Evolutionary conservation across 1,140 invertebrate species (phyloP), one percentile per base, ranked within the genome.

Genomic region (Trachymyrmex septentrionalis): DNA sequence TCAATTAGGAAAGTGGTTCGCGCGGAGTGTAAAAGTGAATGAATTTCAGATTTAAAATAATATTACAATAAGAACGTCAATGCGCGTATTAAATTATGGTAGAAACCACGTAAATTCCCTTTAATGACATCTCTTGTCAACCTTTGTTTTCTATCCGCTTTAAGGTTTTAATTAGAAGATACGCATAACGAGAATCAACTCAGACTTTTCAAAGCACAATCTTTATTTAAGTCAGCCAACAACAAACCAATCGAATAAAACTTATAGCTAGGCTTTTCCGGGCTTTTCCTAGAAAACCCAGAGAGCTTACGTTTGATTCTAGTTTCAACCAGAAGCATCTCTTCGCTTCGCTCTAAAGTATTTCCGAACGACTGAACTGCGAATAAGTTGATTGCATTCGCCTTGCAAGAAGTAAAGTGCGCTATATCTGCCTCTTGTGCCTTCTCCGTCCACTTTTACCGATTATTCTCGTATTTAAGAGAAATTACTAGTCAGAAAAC

Each of bases 321-420:
- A 87, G 82, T 89, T 78, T 88, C 66, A 87, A 86, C 61, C 63
- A 77, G 69, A 27, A 69, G 72, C 44, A 63, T 71, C 61, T 82
- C 21, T 67, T 84, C 59, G 85, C 48, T 67, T 76, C 50, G 48
- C 82, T 72, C 82, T 85, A 66, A 76, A 81, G 73, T 88, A 89
- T 89, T 91, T 89, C 81, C 86, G 67, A 80, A 85, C 84, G 72
- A 91, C 76, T 76, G 88, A 73, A 85, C 81, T 66, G 73, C 84
- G 50, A 89, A 85, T 88, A 90, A 90, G 88, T 85, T 86, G 86
- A 91, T 91, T 91, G 88, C 86, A 85, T 89, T 85, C 63, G 78
- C 53, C 78, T 81, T 71, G 14, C 48, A 87, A 87, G 61, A 87
- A 84, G 69, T 30, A 30, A 14, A 66, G 55, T 21, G 19, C 59